Base-by-base conservation (phyloP, 2,113 vertebrate genomes). In the Rhipidura dahli region DNA sequence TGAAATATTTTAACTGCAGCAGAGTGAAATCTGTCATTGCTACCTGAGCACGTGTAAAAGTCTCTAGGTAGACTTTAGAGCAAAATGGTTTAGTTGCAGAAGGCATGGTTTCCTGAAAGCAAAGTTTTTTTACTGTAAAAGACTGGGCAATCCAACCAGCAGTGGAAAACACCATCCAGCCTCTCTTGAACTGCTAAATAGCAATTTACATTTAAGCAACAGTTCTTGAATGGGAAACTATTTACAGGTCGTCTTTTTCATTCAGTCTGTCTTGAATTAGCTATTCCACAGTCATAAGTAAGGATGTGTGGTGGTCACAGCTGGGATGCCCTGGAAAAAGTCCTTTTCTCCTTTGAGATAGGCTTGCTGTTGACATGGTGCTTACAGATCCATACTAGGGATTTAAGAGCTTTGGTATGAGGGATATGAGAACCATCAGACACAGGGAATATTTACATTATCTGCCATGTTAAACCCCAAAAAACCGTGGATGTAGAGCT, bases 11-110 rank as follows among this genome's bases (percentile, higher is more conserved):
- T 64, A 78, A 83, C 82, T 3, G 3, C 50, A 40, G 64, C 30
- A 75, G 85, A 88, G 56, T 78, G 92, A 88, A 92, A 88, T 83
- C 78, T 92, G 71, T 95, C 90, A 84, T 83, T 88, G 82, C 70
- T 96, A 95, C 94, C 83, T 94, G 66, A 90, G 64, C 42, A 75
- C 23, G 31, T 80, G 42, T 83, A 77, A 85, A 44, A 73, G 50
- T 93, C 93, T 90, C 92, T 42, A 75, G 90, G 57, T 44, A 73
- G 79, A 40, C 44, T 90, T 94, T 51, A 78, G n/a, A 88, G 16
- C 23, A 92, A 94, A 95, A 75, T 35, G 39, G 40, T 83, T 89
- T 35, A 33, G 56, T 73, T 93, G 71, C 44, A 92, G 71, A 88
- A 81, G 69, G 51, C 27, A 39, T 15, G 26, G 53, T 66, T 94